These are phyloP conservation scores for Nomada lathburiana DNA, from an alignment of 2,888 invertebrate genomes.

Conservation along the genomic window DNA sequence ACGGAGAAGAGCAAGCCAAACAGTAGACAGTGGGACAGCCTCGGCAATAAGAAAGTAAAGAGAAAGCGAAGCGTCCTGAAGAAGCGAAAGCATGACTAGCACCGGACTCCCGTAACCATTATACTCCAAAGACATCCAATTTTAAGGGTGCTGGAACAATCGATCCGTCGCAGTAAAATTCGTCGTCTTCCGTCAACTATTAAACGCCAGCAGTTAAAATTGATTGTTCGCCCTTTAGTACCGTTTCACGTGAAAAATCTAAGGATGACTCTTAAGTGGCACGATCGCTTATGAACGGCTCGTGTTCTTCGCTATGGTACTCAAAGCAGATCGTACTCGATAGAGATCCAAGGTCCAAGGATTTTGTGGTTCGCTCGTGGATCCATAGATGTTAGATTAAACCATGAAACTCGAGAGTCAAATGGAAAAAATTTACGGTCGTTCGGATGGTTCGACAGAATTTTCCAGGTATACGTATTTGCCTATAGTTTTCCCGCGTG, in stretches of 20 bases:
- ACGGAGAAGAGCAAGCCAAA: constrained; percentile 13
- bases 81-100: constrained; percentile 7
- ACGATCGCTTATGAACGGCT: constrained; percentile 53
- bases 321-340: constrained; percentile 47
- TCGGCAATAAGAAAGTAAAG: constrained; percentile 16
- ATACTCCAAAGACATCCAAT: constrained; percentile 51
- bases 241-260: constrained; percentile 47
- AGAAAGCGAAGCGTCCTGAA: constrained; percentile 21
- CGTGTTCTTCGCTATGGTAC: constrained; percentile 54
- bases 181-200: constrained; percentile 61
- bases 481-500: not conserved
- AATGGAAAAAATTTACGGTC: not conserved
- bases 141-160: constrained; percentile 56
- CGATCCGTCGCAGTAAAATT: constrained; percentile 45
- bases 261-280: constrained; percentile 34
- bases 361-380: constrained; percentile 27
- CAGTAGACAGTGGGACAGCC: constrained; percentile 11
- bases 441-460: constrained; percentile 25
- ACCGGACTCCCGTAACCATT: not conserved
- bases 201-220: constrained; percentile 60
- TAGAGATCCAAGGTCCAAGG: constrained; percentile 16
- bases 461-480: constrained; percentile 39
- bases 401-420: constrained; percentile 32
- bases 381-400: constrained; percentile 51
- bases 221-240: constrained; percentile 53